These are phyloP conservation scores for Drosophila elegans DNA, from an alignment of 1,140 invertebrate species.

Conservation along the genomic window DNA sequence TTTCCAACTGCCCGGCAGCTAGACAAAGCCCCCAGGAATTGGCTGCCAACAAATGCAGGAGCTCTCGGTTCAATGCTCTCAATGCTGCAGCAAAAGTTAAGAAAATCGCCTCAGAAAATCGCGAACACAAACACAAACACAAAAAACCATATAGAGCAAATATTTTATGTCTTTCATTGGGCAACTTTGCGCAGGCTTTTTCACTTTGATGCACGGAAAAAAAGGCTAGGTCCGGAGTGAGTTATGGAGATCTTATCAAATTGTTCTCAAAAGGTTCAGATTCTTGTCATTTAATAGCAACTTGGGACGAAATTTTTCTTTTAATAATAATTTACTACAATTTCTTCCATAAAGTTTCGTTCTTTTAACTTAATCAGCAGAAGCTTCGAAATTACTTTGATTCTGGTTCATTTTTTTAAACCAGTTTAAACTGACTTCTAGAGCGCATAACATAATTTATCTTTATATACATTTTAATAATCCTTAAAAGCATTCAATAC, in stretches of 20 bases:
- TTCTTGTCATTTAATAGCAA: neutral
- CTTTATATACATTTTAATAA: too few species aligned
- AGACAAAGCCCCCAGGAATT: slow-evolving; percentile 39
- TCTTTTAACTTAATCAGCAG: too few species aligned
- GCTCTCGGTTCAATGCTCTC: slow-evolving; percentile 69
- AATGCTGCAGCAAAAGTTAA: slow-evolving; percentile 62
- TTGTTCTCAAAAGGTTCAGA: neutral
- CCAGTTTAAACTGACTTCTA: too few species aligned
- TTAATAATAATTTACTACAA: neutral
- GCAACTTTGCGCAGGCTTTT: slow-evolving; percentile 65
- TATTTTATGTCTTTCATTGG: slow-evolving; percentile 66
- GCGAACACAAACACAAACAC: slow-evolving; percentile 25
- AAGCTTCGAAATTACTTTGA: too few species aligned
- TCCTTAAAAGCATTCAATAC: neutral
- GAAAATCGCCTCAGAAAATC: slow-evolving; percentile 67
- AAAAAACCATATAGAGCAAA: slow-evolving; percentile 37
- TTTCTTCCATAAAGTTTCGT: too few species aligned
- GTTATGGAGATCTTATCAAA: slow-evolving; percentile 1
- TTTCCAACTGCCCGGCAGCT: neutral
- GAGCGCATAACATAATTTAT: too few species aligned
- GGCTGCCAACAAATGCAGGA: slow-evolving; percentile 63
- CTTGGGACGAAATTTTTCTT: neutral
- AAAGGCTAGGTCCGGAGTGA: neutral
- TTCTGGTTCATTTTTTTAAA: too few species aligned
- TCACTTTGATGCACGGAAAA: slow-evolving; percentile 30